Base-by-base conservation (phyloP, 2,113 vertebrate species). In the Parotia lawesii region DNA sequence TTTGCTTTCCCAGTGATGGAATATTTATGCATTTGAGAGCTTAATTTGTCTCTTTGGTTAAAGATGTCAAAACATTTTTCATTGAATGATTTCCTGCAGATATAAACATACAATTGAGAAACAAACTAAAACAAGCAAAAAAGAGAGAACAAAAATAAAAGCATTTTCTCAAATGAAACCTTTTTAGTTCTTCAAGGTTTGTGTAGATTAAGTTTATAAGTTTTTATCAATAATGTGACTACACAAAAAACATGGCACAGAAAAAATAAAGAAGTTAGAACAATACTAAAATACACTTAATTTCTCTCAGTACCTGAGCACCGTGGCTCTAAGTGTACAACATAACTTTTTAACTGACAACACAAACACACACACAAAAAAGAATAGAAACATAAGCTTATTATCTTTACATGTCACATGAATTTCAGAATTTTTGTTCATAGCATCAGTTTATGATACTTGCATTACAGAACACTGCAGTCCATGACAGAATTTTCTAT, bases 81-180 rank as follows among this genome's bases (percentile, higher is more conserved):
- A 51, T 15, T 57, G 4, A 11, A 60, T 53, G 23, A n/a, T 74
- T 76, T 88, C 31, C 25, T 70, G 33, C 10, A 56, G 29, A 65
- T 3, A 42, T 3, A 60, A 2, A 17, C 27, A 54, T 21, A 56
- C 2, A 48, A 73, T 48, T 27, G 51, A 54, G n/a, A 65, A 85
- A 16, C 3, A 45, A 72, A 70, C 4, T 21, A 64, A 86, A 48
- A 23, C 20, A 73, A 74, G 4, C 1, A 20, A 24, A 33, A 7
- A 24, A 28, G 3, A 51, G 2, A 45, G 10, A 45, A 33, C 6
- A 67, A 70, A 50, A 70, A 13, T 3, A 31, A 71, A 70, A 60
- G 0, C 4, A 8, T 31, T 0, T 2, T 57, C 9, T 73, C 12
- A 53, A 40, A 58, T 17, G 1, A 73, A 70, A n/a, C 2, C 0